Base-by-base conservation (phyloP, 2,113 vertebrate species). In the Stictonetta naevosa region DNA sequence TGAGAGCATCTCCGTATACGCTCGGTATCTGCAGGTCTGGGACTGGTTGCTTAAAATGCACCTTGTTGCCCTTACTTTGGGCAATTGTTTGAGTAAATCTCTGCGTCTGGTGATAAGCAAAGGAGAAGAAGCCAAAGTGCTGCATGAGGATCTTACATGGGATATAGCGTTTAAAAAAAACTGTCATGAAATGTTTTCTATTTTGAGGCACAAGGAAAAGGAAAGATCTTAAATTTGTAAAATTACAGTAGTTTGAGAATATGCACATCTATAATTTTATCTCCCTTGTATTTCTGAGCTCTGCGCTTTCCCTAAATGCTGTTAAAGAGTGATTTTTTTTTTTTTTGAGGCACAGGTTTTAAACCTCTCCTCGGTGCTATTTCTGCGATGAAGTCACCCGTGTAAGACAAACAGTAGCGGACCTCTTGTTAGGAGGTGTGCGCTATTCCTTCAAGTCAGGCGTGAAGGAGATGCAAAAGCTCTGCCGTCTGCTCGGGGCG, bases 261-360 rank as follows among this genome's bases (percentile, higher is more conserved):
- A 1, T 2, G 1, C 5, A 3, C 0, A 0, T 12, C 34, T 62
- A 16, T 29, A 50, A 12, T 11, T 28, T 26, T 72, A 6, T 21
- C 4, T 66, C 8, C 6, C 36, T 79, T 80, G 38, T 15, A 3
- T 56, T 62, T 86, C 68, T 0, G 16, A 85, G 38, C 36, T 73
- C 31, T 73, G 15, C 21, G 33, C 10, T 19, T 31, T 52, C 38
- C 55, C 46, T 44, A 62, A 9, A 38, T 5, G 33, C 64, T 63
- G 25, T 14, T 62, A 23, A 38, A n/a, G 50, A 88, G 46, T 2
- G 34, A 17, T 3, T 36, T n/a, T 36, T n/a, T 56, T 38, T 38
- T 38, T 38, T 38, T 38, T 13, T 21, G 67, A 90, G 72, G 82
- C 74, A 2, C 0, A 29, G 84, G 33, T 60, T 93, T 56, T 28